Conservation (phyloP, 2,113 vertebrate species). For the Leptobrachium leishanense region DNA sequence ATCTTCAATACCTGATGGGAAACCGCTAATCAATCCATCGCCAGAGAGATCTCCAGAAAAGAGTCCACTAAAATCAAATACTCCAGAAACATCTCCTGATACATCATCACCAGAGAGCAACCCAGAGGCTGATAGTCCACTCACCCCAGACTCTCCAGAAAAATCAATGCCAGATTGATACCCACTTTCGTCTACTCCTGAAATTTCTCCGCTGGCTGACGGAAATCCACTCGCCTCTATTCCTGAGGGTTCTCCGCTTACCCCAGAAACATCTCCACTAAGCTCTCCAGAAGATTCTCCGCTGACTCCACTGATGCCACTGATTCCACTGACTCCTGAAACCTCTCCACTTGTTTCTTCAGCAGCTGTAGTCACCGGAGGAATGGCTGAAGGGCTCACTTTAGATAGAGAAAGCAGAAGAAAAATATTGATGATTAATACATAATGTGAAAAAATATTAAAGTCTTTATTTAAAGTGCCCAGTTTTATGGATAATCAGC, state of each 20-base stretch:
- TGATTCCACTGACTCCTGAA: constrained; percentile 6
- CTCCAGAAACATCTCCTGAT: constrained; percentile 62
- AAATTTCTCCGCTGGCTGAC: constrained; percentile 63
- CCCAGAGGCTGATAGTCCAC: constrained; percentile 56
- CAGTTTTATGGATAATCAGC: too few species aligned
- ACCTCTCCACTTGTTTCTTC: constrained; percentile 57
- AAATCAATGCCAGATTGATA: constrained; percentile 61
- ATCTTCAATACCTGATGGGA: constrained; percentile 67
- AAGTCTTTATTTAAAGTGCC: too few species aligned
- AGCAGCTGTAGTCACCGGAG: constrained; percentile 57
- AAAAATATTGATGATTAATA: constrained; percentile 9
- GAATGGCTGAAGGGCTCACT: constrained; percentile 68
- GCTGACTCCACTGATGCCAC: constrained; percentile 49
- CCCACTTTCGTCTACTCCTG: constrained; percentile 63
- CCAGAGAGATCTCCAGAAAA: constrained; percentile 64
- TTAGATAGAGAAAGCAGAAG: constrained; percentile 49
- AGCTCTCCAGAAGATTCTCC: constrained; percentile 61
- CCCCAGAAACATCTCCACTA: constrained; percentile 55
- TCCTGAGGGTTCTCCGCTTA: constrained; percentile 50
- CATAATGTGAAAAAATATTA: too few species aligned
- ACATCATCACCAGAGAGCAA: constrained; percentile 69
- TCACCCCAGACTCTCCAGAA: constrained; percentile 58
- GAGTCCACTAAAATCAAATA: constrained; percentile 52
- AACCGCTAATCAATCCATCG: constrained; percentile 56
- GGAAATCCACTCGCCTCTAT: constrained; percentile 63